Evolutionary conservation across 2,888 invertebrate species (phyloP), one percentile per base, ranked within the genome.

Genomic region (Aleiodes leptofemur): DNA sequence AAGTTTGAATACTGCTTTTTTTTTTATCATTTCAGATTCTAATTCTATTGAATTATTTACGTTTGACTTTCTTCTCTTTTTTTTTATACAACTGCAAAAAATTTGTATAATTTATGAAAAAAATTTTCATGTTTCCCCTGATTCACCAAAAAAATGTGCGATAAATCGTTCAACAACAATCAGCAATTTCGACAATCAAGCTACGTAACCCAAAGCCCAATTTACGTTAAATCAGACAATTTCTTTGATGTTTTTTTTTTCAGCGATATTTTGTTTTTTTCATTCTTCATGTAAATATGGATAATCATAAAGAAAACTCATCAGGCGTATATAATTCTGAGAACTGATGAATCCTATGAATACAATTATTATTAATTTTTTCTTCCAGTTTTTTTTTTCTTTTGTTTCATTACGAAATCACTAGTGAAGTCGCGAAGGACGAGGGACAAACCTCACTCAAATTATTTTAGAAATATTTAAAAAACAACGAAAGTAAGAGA

Each of bases 251-350:
- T 43, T 9, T 0, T 43, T 9, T 9, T 43, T 43, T 43, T 59
- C 29, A 76, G 53, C 76, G 56, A 74, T 74, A 31, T 23, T 48
- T 59, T 69, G 7, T 48, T 68, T 43, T 68, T 14, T 68, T 16
- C n/a, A 43, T 43, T 43, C 3, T 23, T 57, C 23, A 43, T 34
- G 38, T 34, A 64, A 80, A 69, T 76, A 68, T 69, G 43, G 64
- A 38, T 57, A 72, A 31, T 51, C 13, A 34, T 55, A 70, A 71
- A 76, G 75, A 82, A 83, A 82, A 85, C 81, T 83, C 84, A 84
- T 84, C 85, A 84, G 83, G 84, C 85, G 82, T 83, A 79, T 80
- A 50, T 56, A 14, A 78, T 75, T 68, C 66, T 74, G 77, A 14
- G 43, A 76, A 78, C 69, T 50, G 71, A 77, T 68, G 50, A 80